Percentiles rank a stretch among this genome's conserved stretches.
phyloP scores from a whole-genome alignment of 2,888 invertebrate species.

The Anthrax anthrax region DNA sequence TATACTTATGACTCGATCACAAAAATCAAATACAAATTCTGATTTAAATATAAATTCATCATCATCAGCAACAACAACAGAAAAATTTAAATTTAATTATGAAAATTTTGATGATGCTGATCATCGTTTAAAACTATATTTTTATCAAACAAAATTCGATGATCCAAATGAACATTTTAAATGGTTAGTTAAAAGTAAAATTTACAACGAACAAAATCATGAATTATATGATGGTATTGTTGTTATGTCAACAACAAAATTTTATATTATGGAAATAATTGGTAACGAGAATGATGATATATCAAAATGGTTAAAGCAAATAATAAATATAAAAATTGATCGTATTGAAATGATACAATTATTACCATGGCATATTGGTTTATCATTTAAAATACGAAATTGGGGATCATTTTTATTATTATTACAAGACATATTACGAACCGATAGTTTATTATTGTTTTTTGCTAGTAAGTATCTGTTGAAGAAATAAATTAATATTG shows the following conservation, averaged over 20 bases:
- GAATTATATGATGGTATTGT: conserved; percentile 36
- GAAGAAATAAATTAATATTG: too few species aligned
- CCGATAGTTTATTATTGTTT: conserved; percentile 37
- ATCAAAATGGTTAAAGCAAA: conserved; percentile 38
- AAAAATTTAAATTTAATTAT: conserved; percentile 38
- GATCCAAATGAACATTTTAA: conserved; percentile 40
- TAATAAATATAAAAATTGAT: conserved; percentile 35
- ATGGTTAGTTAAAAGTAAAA: conserved; percentile 37
- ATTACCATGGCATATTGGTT: conserved; percentile 42
- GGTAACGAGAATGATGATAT: conserved; percentile 39
- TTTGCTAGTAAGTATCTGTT: conserved; percentile 31
- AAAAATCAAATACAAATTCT: conserved; percentile 17
- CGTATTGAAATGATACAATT: conserved; percentile 35
- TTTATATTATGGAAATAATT: conserved; percentile 38
- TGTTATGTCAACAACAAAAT: conserved; percentile 38
- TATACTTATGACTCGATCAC: conserved; percentile 31
- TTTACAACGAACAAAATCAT: conserved; percentile 32
- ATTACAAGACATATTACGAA: conserved; percentile 39
- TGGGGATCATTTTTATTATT: conserved; percentile 30
- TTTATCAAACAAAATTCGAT: conserved; percentile 41
- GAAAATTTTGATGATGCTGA: conserved; percentile 40
- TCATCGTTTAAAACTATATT: conserved; percentile 43
- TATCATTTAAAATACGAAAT: conserved; percentile 35
- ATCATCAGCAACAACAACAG: conserved; percentile 19
- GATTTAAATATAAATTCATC: conserved; percentile 9